Evolutionary conservation across 2,888 invertebrate species (phyloP).

Genomic region (Ophonus ardosiacus): DNA sequence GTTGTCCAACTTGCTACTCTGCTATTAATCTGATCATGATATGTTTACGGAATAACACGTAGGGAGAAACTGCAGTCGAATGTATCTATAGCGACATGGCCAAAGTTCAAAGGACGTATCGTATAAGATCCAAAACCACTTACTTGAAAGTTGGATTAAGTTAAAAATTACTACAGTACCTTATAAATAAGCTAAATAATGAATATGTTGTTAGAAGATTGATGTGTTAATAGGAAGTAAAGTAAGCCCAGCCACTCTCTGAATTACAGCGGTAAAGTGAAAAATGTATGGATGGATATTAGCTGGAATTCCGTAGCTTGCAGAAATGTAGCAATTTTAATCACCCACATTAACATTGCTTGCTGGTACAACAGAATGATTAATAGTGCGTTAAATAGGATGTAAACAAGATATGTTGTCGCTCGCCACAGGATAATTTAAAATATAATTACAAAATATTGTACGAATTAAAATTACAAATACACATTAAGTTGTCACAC

Average conservation of each 20-base stretch:
- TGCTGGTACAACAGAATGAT: constrained; percentile 12
- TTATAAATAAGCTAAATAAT: not conserved
- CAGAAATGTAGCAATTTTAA: constrained; percentile 6
- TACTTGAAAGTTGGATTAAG: too few relatives aligned
- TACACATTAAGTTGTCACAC: constrained; percentile 32
- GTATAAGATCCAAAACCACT: too few relatives aligned
- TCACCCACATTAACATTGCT: not conserved
- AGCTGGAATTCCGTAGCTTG: not conserved
- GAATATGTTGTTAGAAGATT: not conserved
- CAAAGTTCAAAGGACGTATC: too few relatives aligned
- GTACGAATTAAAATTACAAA: constrained; percentile 42
- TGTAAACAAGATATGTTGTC: constrained; percentile 40
- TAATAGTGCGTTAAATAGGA: constrained; percentile 44
- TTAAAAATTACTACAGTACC: too few relatives aligned
- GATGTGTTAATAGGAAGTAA: not conserved
- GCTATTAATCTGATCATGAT: too few relatives aligned
- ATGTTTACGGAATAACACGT: too few relatives aligned
- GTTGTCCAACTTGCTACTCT: too few relatives aligned
- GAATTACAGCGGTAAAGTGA: not conserved
- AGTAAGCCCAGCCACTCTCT: not conserved
- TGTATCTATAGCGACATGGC: too few relatives aligned
- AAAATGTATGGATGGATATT: not conserved
- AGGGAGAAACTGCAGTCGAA: too few relatives aligned
- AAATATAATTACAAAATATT: constrained; percentile 44
- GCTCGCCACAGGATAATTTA: constrained; percentile 27